Evolutionary conservation across 2,113 vertebrate species (phyloP), one percentile per base, ranked within the genome.

Genomic region (Trogon surrucura): DNA sequence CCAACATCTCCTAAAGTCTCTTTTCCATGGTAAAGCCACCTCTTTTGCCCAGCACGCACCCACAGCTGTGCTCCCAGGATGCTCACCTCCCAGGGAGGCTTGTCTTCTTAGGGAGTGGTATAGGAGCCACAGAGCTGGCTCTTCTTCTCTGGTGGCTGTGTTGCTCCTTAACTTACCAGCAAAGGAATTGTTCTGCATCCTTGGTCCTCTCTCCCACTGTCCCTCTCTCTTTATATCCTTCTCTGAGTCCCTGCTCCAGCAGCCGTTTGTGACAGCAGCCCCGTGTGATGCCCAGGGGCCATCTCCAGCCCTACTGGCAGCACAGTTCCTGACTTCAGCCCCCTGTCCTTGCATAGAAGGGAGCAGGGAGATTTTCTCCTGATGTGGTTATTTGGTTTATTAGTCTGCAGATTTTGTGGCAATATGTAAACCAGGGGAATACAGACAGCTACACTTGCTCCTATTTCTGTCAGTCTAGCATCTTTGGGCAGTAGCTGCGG

Each of bases 181-280:
- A 80, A 44, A 88, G 29, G 44, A 65, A 12, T n/a, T 58, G 10
- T 20, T 90, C 54, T 56, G 21, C 14, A 17, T 14, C 9, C 41
- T 38, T 18, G 27, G 16, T 36, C 9, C 30, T 69, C 19, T 53
- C 5, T 8, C 12, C 21, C 3, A 1, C 6, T 21, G 20, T 7
- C 5, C 13, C 1, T 1, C 10, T 48, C 6, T 58, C 18, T 57
- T 86, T 41, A 2, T 15, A 4, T n/a, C 36, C 51, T 41, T 26
- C 13, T 3, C 6, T 7, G 25, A 30, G 15, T 29, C 27, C 17
- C 6, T 58, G 16, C 13, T 62, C 14, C 2, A 0, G 53, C 10
- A 44, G 14, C 7, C 0, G 0, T 13, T 21, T 41, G 23, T 22
- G 41, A 21, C 11, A 56, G 48, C 32, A 53, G 16, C 23, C 34